A percentile compares a stretch with the other conserved stretches of the same genome.
These are phyloP conservation scores for Temnothorax nylanderi DNA, from an alignment of 1,140 invertebrate genomes.

Conservation along the genomic window DNA sequence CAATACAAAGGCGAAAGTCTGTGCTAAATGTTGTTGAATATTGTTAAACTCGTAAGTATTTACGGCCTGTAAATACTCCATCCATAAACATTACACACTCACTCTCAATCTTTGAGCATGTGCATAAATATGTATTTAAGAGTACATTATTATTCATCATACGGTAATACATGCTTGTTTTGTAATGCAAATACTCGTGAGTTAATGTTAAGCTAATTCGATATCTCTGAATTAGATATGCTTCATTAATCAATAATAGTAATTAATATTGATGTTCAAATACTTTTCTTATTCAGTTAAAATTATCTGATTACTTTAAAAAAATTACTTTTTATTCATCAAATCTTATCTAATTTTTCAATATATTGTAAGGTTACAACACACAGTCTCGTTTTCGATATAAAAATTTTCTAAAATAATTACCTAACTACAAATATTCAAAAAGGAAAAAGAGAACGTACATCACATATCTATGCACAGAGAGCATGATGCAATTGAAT, in stretches of 20 bases:
- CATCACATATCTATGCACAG: background rate
- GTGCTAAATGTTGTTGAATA: conserved; percentile 46
- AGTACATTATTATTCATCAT: background rate
- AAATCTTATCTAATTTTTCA: background rate
- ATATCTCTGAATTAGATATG: background rate
- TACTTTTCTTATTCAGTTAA: background rate
- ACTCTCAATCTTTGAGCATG: background rate
- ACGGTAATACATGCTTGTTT: background rate
- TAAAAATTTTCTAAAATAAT: conserved; percentile 5
- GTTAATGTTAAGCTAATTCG: background rate
- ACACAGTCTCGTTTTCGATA: no score
- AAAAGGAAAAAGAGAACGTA: background rate
- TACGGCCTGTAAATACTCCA: background rate
- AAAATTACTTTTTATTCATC: background rate
- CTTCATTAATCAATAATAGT: background rate
- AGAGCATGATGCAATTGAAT: background rate
- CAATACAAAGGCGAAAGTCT: conserved; percentile 60
- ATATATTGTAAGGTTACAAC: background rate
- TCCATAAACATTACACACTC: background rate
- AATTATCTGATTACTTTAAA: background rate
- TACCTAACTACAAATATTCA: background rate
- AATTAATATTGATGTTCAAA: background rate
- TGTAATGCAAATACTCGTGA: background rate
- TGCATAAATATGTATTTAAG: background rate
- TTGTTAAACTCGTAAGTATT: background rate